phyloP scores from a whole-genome alignment of 2,888 invertebrate genomes.

The Corbicula japonica region DNA sequence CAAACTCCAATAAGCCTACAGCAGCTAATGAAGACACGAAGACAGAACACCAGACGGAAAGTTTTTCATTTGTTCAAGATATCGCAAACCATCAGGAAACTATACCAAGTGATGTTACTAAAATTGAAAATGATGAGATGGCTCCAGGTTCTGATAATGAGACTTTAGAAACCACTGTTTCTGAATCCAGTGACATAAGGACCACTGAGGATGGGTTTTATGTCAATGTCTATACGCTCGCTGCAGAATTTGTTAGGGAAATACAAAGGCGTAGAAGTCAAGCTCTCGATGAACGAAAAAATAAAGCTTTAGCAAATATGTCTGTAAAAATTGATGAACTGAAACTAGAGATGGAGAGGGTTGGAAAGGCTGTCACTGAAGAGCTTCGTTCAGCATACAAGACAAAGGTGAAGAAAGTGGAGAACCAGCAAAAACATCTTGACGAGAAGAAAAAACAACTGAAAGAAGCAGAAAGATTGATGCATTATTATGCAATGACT shows the following conservation, averaged over 20 bases:
- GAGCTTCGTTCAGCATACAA: slow-evolving; percentile 63
- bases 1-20: too few species aligned
- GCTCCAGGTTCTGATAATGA: too few species aligned
- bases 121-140: slow-evolving; percentile 3
- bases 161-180: background rate
- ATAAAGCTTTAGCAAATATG: slow-evolving; percentile 50
- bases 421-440: slow-evolving; percentile 56
- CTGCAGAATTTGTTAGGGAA: slow-evolving; percentile 61
- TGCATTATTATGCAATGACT: slow-evolving; percentile 55
- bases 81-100: too few species aligned
- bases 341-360: slow-evolving; percentile 55
- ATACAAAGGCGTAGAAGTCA: slow-evolving; percentile 42
- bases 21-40: too few species aligned
- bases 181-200: background rate
- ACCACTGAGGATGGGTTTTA: slow-evolving; percentile 6
- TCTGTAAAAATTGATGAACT: slow-evolving; percentile 42
- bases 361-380: slow-evolving; percentile 56
- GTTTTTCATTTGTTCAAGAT: too few species aligned
- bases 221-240: slow-evolving; percentile 43
- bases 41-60: too few species aligned
- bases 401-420: slow-evolving; percentile 57
- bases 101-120: too few species aligned
- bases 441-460: slow-evolving; percentile 51
- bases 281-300: slow-evolving; percentile 54
- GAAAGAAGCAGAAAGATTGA: slow-evolving; percentile 37